These are phyloP conservation scores for Callocephalon fimbriatum DNA, from an alignment of 2,113 vertebrate genomes.

Conservation along the genomic window DNA sequence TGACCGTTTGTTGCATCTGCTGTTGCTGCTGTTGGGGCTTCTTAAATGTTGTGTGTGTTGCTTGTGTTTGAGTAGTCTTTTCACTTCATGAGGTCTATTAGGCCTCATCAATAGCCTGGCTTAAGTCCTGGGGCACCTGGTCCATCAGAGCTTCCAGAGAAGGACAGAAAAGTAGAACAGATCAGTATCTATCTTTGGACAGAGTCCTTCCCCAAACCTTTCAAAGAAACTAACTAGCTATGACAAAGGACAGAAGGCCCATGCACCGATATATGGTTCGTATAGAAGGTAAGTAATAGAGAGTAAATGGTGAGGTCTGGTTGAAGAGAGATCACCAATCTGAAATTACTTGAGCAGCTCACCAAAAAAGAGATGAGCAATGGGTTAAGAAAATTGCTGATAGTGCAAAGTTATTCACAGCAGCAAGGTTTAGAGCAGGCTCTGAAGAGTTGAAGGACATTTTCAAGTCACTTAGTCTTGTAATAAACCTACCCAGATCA, in stretches of 20 bases:
- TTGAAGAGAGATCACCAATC: not conserved
- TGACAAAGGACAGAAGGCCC: not conserved
- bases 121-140: not conserved
- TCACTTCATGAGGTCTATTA: rapidly evolving
- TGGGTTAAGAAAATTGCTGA: not conserved
- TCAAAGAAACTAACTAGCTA: not conserved
- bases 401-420: not conserved
- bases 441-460: not conserved
- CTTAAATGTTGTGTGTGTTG: not conserved
- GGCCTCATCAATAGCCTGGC: not conserved
- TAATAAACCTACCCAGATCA: not conserved
- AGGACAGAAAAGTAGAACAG: not conserved
- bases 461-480: not conserved
- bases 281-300: not conserved
- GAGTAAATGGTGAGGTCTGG: not conserved
- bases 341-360: not conserved
- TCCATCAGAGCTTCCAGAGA: not conserved
- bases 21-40: not conserved
- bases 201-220: not conserved
- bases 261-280: too few species aligned
- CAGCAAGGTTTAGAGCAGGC: not conserved
- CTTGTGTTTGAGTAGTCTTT: not conserved
- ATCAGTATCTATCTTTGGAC: not conserved
- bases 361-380: not conserved
- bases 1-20: not conserved